phyloP scores from a whole-genome alignment of 2,113 vertebrate genomes.

The Scortum barcoo region DNA sequence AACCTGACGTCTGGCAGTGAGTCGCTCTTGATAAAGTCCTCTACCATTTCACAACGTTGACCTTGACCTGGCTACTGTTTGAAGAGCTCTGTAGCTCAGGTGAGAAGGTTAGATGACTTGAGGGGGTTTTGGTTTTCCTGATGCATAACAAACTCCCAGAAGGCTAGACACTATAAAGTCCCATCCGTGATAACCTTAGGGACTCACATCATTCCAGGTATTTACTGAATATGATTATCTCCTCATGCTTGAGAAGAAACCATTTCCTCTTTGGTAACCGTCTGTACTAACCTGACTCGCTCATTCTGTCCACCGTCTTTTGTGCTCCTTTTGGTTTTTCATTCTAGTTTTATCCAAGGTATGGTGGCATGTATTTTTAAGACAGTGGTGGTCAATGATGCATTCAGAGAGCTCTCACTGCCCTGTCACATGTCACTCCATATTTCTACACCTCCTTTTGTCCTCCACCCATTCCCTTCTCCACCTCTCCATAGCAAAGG shows the following conservation, averaged over 20 bases:
- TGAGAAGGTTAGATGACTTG: slow-evolving; percentile 31
- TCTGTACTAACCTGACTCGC: not conserved
- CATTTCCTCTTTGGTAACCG: not conserved
- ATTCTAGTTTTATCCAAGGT: not conserved
- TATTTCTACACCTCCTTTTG: slow-evolving; percentile 1
- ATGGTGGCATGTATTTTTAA: not conserved
- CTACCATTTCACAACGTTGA: slow-evolving; percentile 59
- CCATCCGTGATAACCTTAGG: slow-evolving; percentile 15
- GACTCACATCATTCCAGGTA: slow-evolving; percentile 33
- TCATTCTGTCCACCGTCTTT: not conserved
- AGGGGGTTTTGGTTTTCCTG: slow-evolving; percentile 36
- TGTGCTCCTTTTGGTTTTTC: not conserved
- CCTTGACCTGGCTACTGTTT: slow-evolving; percentile 61
- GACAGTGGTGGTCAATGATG: not conserved
- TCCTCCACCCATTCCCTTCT: not conserved
- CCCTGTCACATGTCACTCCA: not conserved
- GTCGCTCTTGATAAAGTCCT: slow-evolving; percentile 21
- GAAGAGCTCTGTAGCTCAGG: slow-evolving; percentile 50
- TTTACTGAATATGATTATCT: slow-evolving; percentile 43
- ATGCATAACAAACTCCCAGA: slow-evolving; percentile 53
- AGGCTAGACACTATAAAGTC: not conserved
- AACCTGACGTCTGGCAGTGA: slow-evolving; percentile 11
- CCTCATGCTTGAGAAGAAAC: not conserved
- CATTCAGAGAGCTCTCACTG: not conserved
- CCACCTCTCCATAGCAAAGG: slow-evolving; percentile 11